Evolutionary conservation across 2,113 vertebrate genomes (phyloP).

Genomic region (Sylvilagus bachmani): DNA sequence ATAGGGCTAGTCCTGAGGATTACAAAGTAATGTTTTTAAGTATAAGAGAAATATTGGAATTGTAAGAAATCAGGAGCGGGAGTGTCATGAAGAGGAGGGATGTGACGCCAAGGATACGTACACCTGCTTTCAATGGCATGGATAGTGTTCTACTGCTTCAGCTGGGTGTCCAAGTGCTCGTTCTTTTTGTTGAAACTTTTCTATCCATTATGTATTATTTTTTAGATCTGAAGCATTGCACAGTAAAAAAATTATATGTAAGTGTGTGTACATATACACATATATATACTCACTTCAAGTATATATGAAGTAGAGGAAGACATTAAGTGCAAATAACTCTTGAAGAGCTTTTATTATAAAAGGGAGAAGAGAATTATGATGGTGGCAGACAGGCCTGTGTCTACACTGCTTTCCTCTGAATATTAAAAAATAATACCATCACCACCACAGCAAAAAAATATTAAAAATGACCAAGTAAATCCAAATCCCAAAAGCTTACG

Average conservation of each 20-base stretch:
- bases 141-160: neutral
- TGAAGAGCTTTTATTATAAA: neutral
- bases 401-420: neutral
- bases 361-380: neutral
- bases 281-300: neutral
- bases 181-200: neutral
- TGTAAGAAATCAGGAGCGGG: neutral
- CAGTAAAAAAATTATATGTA: neutral
- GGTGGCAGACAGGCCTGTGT: neutral
- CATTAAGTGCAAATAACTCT: neutral
- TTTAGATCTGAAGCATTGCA: neutral
- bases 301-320: neutral
- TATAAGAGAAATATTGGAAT: neutral
- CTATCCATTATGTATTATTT: neutral
- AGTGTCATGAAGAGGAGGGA: neutral
- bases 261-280: too few species aligned
- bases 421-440: neutral
- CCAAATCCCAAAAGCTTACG: neutral
- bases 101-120: too few species aligned
- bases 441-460: neutral
- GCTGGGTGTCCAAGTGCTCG: neutral
- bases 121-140: neutral
- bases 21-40: neutral
- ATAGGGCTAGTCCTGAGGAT: neutral
- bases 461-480: slow-evolving; percentile 3